Evolutionary conservation across 2,797 vertebrate species (phyloP).

Genomic region (Pseudochirops corinnae): DNA sequence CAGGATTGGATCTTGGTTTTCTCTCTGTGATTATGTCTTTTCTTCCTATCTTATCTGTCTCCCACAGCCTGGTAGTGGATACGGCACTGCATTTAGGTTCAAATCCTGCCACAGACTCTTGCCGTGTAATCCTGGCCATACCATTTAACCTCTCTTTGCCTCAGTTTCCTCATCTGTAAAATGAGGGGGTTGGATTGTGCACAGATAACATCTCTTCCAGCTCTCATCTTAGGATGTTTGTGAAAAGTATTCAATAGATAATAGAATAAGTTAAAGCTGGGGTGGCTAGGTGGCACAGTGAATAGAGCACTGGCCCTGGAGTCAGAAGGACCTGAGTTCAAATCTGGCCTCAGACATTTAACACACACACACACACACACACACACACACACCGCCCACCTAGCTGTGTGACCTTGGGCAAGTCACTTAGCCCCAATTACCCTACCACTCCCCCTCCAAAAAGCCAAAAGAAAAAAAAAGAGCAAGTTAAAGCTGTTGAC

Average conservation of each 20-base stretch:
- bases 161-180: not conserved
- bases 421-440: too few species aligned
- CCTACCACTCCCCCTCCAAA: too few species aligned
- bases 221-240: not conserved
- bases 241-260: not conserved
- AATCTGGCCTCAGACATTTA: too few species aligned
- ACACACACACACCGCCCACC: too few species aligned
- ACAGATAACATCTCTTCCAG: not conserved
- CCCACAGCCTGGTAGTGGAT: not conserved
- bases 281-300: too few species aligned
- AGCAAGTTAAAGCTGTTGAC: not conserved
- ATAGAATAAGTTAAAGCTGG: not conserved
- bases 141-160: not conserved
- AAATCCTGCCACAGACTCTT: not conserved
- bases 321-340: too few species aligned
- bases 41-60: not conserved
- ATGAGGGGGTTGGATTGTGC: not conserved
- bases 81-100: not conserved
- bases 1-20: not conserved
- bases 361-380: too few species aligned
- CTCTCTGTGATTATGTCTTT: too few species aligned
- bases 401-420: too few species aligned
- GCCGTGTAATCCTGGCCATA: not conserved
- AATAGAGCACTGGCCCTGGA: too few species aligned
- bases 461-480: too few species aligned